These are phyloP conservation scores for Monopterus albus DNA, from an alignment of 2,113 vertebrate genomes.

Conservation along the genomic window DNA sequence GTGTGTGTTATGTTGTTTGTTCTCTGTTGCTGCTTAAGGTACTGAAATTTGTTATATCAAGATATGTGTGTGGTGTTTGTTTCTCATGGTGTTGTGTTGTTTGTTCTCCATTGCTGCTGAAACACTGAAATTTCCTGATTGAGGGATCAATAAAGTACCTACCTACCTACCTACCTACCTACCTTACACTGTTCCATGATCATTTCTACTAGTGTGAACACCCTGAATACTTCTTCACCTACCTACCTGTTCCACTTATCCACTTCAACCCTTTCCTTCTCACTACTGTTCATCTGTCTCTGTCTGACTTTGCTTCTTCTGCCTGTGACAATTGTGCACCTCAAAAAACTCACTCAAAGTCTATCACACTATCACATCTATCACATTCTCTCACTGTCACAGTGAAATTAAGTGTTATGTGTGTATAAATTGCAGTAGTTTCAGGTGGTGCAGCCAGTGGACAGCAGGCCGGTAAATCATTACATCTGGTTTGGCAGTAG, in stretches of 20 bases:
- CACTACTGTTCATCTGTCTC: conserved; percentile 1
- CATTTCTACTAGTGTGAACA: conserved; percentile 28
- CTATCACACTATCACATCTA: conserved; percentile 39
- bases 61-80: too few species aligned
- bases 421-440: not conserved
- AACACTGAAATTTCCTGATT: too few species aligned
- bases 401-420: not conserved
- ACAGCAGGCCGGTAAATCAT: not conserved
- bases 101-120: too few species aligned
- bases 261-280: conserved; percentile 18
- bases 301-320: conserved; percentile 20
- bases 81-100: too few species aligned
- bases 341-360: not conserved
- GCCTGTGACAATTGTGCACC: conserved; percentile 14
- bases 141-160: too few species aligned
- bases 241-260: conserved; percentile 19
- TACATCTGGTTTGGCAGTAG: not conserved
- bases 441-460: not conserved
- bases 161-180: too few species aligned
- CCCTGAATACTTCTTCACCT: conserved; percentile 25
- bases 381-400: conserved; percentile 6
- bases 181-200: conserved; percentile 11
- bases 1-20: too few species aligned
- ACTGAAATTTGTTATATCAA: too few species aligned
- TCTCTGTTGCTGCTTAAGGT: too few species aligned